Evolutionary conservation across 1,140 invertebrate genomes (phyloP), one percentile per base, ranked within the genome.

Genomic region (Berghia stephanieae): DNA sequence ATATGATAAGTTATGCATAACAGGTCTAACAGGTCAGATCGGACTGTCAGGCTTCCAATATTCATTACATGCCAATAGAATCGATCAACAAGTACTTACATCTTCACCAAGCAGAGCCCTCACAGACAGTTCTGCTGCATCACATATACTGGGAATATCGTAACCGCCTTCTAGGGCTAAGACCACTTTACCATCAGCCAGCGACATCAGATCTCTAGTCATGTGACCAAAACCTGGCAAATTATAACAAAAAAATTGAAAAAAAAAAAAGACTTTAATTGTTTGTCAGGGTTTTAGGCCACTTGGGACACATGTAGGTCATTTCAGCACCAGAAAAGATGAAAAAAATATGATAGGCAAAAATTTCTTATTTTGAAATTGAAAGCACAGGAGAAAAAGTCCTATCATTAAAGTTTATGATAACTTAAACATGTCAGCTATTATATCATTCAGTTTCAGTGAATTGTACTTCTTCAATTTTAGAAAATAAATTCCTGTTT

Each of bases 121-220:
- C 1, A 99, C 95, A 91, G 97, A 98, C 88, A 97, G 96, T 89
- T 98, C 95, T n/a, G 97, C 95, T 75, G 96, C 95, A 91, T 99
- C 98, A 91, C 96, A 98, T 83, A 99, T 97, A 24, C 97, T 94
- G 16, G 96, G 92, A 79, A 99, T 90, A 89, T 99, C 96, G 89
- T 99, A 99, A 76, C 97, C 97, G 71, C 97, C 87, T 84, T 91
- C 91, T 16, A 91, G 77, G 13, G 87, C 87, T 42, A 91, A 78
- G 6, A 92, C 91, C 21, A 95, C 93, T 88, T 95, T 96, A 75
- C 97, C 97, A 84, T 94, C 92, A 42, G 96, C 96, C 81, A 98
- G 90, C 80, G 93, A 93, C 92, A 98, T 94, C 52, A 99, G 90
- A 87, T 98, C 95, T 81, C 95, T 93, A 16, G 98, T 99, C 95